Evolutionary conservation across 2,113 vertebrate genomes (phyloP), one percentile per base, ranked within the genome.

Genomic region (Atrichornis clamosus): DNA sequence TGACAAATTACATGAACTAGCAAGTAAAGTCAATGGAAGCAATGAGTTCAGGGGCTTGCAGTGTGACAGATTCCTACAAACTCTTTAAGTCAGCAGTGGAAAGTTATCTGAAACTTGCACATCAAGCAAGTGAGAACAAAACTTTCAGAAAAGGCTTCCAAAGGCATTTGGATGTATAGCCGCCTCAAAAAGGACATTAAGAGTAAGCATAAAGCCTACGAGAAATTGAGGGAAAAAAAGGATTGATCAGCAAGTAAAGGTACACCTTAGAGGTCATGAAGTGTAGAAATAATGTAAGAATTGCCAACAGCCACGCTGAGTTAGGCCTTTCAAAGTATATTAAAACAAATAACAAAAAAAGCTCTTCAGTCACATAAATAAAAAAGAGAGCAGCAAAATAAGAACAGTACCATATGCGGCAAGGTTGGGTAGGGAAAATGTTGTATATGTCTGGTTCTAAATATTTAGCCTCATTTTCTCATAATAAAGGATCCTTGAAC

Each of bases 161-260:
- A 92, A 95, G 64, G 47, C 64, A 87, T 95, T 93, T 95, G 83
- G 91, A 96, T 89, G 89, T 78, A 96, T 95, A 95, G 95, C 86
- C 56, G 89, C 76, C 89, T 87, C 44, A 1, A 41, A 95, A 96
- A 97, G 64, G 91, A 87, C 80, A 92, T 95, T 95, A 93, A 70
- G 83, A 95, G 91, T 92, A 96, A 96, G 92, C 86, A 95, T 92
- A 96, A 96, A 97, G 73, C 44, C 76, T 75, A 87, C 0, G 6
- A 96, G 93, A 95, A 97, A 92, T 37, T 2, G 11, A 95, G 80
- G 81, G 74, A 5, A 84, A 93, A 92, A 95, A 97, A 74, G 67
- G 89, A 96, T 63, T 95, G 83, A 95, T 96, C 95, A 96, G 94
- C 94, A 97, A 95, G 93, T 90, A 96, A 87, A 95, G 39, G 64